Base-by-base conservation (phyloP, 30 jellyfish, hydroid and myxozoan genomes). In the Cassiopea andromeda region DNA sequence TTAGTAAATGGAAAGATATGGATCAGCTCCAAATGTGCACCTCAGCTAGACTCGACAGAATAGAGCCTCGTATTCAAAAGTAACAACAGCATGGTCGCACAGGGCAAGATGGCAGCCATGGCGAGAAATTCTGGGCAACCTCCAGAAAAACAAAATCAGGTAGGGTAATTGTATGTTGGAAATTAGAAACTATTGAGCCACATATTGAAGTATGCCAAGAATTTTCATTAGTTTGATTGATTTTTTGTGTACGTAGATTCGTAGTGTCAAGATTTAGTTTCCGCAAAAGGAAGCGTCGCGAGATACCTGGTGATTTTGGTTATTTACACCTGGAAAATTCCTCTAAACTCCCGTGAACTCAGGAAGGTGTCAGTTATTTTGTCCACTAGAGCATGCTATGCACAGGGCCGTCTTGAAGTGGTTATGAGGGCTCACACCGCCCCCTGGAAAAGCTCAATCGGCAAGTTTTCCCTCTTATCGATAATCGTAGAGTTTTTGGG, bases 71-170 rank as follows among this genome's bases (percentile, higher is more conserved):
- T 77, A 47, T 46, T 46, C 54, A n/a, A 77, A 44, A 9, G 47
- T 38, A 77, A 47, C 3, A 60, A 47, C 46, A 85, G 81, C 84
- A 57, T 81, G 90, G 81, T 27, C 38, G 38, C 38, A 27, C 38
- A 44, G 82, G 47, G 66, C 60, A 86, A 86, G 15, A 86, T 86
- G 93, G 89, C 84, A 83, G 19, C 80, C 77, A 9, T 73, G 12
- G 75, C 43, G 57, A 59, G 80, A 46, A 60, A 81, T 77, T 8
- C 83, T 61, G 92, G 96, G 15, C 45, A 44, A 44, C 92, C 92
- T 10, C 96, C 96, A 8, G 70, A 73, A 46, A 81, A 61, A 57
- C 96, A 89, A 81, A 78, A 81, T 80, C 76, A 89, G 92, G 96
- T 73, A 61, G 1, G 80, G 46, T 1, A 13, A 2, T 70, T 2